Conservation (phyloP, 2,888 invertebrate species). For the Platyscelio sp. region DNA sequence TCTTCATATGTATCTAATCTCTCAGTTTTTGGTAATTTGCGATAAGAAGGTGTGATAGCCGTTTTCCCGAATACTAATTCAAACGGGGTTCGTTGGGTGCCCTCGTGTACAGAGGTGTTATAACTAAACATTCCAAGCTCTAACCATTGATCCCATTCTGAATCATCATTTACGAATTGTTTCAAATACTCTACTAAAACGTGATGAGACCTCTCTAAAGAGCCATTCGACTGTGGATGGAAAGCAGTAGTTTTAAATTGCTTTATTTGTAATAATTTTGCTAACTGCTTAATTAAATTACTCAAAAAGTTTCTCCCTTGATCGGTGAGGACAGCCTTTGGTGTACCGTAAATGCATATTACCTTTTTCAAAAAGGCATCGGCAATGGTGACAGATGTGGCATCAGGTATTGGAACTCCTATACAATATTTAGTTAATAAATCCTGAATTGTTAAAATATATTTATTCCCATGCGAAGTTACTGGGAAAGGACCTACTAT, state of each 20-base stretch:
- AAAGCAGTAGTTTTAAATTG: conserved; percentile 25
- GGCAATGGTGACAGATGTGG: not conserved
- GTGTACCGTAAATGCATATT: not conserved
- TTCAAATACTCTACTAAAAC: not conserved
- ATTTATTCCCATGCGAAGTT: conserved; percentile 38
- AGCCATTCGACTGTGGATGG: conserved; percentile 21
- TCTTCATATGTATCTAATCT: conserved; percentile 20
- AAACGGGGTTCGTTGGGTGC: not conserved
- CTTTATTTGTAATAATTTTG: conserved; percentile 5
- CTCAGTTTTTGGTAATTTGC: not conserved
- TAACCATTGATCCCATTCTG: conserved; percentile 18
- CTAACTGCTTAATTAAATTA: not conserved
- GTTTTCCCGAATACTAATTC: not conserved
- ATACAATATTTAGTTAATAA: conserved; percentile 23
- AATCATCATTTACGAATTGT: not conserved
- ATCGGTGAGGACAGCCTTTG: conserved; percentile 17
- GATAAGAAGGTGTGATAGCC: not conserved
- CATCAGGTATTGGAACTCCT: not conserved
- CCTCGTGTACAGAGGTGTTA: not conserved
- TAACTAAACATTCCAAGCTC: not conserved
- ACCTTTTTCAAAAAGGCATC: not conserved
- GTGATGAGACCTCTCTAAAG: conserved; percentile 1
- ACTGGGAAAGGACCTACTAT: too few species aligned
- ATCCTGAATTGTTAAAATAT: conserved; percentile 60
- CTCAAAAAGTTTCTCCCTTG: conserved; percentile 45